Evolutionary conservation across 1,140 invertebrate species (phyloP), one percentile per base, ranked within the genome.

Genomic region (Brachionus manjavacas): DNA sequence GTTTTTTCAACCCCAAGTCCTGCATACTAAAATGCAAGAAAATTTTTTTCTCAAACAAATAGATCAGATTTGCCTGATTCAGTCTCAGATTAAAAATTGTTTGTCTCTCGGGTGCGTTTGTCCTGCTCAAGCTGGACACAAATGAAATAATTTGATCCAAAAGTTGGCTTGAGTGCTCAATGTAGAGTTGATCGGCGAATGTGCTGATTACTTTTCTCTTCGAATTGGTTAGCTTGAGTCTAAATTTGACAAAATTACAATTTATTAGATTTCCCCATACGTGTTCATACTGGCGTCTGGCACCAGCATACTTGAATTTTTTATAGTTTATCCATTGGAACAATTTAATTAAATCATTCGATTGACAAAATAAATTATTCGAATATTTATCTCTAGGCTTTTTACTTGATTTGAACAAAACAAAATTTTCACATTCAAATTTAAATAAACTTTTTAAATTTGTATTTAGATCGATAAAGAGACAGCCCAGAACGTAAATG

Each of bases 261-360:
- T 49, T 76, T n/a, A 76, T 28, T 23, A 76, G 11, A 25, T 76
- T 76, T 25, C 72, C 72, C 72, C 72, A 76, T n/a, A 76, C 43
- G 12, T 76, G 72, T 76, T 76, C 72, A 49, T 25, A 76, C 16
- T 49, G 20, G 14, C 23, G 41, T 76, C 25, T 49, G 31, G 68
- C 31, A 20, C 25, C 66, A 16, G 66, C 7, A 72, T 39, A 72
- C 35, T 72, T 72, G 39, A 72, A 72, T 41, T 72, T 72, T 72
- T 72, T 72, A 41, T 72, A 72, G n/a, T 72, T 72, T 41, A 72
- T 72, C 68, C 31, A 72, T 16, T 72, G 31, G 16, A 72, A 72
- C n/a, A 72, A 41, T 9, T 72, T 72, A 8, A 35, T 39, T 11
- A 72, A 41, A 43, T 72, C 68, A 16, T 72, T 72, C 14, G 68